Evolutionary conservation across 1,140 invertebrate genomes (phyloP), one percentile per base, ranked within the genome.

Genomic region (Drosophila tristis): DNA sequence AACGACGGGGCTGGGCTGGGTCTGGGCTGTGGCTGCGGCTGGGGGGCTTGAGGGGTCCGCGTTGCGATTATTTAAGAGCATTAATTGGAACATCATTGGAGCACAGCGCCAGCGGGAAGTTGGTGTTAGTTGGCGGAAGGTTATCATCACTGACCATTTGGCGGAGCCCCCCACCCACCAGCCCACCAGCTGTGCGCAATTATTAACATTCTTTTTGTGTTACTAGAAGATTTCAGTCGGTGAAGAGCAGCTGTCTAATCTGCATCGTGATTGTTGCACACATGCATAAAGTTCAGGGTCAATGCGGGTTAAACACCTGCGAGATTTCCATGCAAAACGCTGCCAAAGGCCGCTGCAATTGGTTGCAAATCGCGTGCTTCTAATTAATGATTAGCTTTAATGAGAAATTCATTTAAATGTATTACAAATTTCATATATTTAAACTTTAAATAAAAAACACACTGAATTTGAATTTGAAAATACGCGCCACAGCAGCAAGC

Each of bases 21-120:
- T 0, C 16, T 16, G 0, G 16, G n/a, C n/a, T n/a, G n/a, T 16
- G 9, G 50, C n/a, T 16, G 16, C 20, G 9, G 50, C n/a, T 15
- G 23, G 23, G 23, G 51, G 31, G 51, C 29, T 39, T 54, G 8
- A 31, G 51, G 31, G 11, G 51, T 54, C 23, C 31, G n/a, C 61
- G 58, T 58, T 47, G 72, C 66, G 60, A 73, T 84, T 81, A 86
- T 80, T 59, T 70, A 74, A 56, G 39, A 62, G 63, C 56, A 86
- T 81, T 81, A 86, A 87, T 87, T 87, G 82, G 81, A 86, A 78
- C 78, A 77, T 80, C 73, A 76, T 63, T 65, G 80, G 49, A 62
- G 55, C 62, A 58, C 50, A 56, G 51, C 51, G 57, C 35, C 67
- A 70, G 67, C 67, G 67, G 67, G 65, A 70, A 70, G 64, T 70